Evolutionary conservation across 2,797 vertebrate genomes (phyloP).

Genomic region (Halcyon chelicuti): DNA sequence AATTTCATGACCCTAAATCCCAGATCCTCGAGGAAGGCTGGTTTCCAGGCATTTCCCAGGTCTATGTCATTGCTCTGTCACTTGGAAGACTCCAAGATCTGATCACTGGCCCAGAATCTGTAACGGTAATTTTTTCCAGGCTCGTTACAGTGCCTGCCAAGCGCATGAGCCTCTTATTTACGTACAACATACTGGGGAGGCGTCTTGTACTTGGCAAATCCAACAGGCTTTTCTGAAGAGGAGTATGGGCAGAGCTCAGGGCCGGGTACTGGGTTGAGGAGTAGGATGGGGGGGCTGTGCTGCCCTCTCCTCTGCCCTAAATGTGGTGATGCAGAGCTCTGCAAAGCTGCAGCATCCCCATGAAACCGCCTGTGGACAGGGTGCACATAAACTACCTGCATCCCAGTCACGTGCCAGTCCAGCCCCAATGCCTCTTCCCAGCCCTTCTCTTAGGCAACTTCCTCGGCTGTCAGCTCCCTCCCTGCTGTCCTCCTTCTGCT

Average conservation of each 20-base stretch:
- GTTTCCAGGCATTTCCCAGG: neutral
- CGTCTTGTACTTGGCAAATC: neutral
- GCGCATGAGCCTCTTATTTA: conserved; percentile 12
- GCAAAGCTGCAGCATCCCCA: neutral
- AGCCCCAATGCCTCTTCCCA: neutral
- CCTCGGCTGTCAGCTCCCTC: neutral
- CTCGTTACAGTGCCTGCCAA: neutral
- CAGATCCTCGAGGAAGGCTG: neutral
- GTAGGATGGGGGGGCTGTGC: fast-evolving
- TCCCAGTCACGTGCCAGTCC: neutral
- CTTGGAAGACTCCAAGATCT: conserved; percentile 15
- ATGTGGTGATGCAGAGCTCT: fast-evolving
- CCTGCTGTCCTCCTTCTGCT: neutral
- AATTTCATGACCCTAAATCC: neutral
- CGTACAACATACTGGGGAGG: neutral
- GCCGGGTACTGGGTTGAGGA: neutral
- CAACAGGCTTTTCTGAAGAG: neutral
- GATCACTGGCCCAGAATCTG: neutral
- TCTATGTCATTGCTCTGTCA: neutral
- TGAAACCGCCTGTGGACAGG: neutral
- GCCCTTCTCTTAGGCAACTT: neutral
- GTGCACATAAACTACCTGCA: fast-evolving
- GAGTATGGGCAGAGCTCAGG: neutral
- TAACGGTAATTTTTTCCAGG: conserved; percentile 34
- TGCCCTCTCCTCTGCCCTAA: neutral